A percentile compares a stretch with the other conserved stretches of the same genome.
Evolutionary conservation across 2,113 vertebrate genomes (phyloP).

Genomic region (Ceyx margarethae): DNA sequence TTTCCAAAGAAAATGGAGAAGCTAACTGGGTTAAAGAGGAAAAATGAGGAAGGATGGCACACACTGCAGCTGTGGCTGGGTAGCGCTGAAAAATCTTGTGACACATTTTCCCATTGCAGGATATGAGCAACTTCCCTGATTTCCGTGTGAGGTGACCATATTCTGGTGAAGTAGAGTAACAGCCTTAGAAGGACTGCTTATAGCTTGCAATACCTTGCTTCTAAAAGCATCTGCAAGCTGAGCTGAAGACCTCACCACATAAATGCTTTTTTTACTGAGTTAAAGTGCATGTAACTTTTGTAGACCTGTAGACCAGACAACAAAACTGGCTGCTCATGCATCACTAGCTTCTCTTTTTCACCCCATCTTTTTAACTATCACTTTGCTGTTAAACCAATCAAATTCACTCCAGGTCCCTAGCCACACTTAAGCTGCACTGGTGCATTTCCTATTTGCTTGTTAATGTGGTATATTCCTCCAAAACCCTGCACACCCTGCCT

Average conservation of each 20-base stretch:
- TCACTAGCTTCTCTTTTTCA: background rate
- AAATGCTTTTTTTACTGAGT: background rate
- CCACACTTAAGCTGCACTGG: background rate
- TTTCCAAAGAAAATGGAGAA: slow-evolving; percentile 45
- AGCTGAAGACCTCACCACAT: background rate
- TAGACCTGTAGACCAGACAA: background rate
- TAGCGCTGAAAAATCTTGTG: background rate
- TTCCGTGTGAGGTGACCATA: background rate
- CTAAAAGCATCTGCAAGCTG: background rate
- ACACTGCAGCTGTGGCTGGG: background rate
- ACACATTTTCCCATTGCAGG: background rate
- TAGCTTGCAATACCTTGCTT: background rate
- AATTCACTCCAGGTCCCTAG: background rate
- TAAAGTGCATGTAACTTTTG: background rate
- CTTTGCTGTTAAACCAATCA: background rate
- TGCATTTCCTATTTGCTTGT: background rate
- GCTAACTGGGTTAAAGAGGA: slow-evolving; percentile 31
- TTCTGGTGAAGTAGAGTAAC: background rate
- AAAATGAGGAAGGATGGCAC: background rate
- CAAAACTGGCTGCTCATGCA: background rate
- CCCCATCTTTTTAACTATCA: background rate
- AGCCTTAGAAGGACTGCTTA: background rate
- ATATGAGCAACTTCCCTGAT: background rate
- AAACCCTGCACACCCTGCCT: background rate
- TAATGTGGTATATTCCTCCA: background rate